phyloP scores from a whole-genome alignment of 2,888 invertebrate genomes.

The Magallana nippona region DNA sequence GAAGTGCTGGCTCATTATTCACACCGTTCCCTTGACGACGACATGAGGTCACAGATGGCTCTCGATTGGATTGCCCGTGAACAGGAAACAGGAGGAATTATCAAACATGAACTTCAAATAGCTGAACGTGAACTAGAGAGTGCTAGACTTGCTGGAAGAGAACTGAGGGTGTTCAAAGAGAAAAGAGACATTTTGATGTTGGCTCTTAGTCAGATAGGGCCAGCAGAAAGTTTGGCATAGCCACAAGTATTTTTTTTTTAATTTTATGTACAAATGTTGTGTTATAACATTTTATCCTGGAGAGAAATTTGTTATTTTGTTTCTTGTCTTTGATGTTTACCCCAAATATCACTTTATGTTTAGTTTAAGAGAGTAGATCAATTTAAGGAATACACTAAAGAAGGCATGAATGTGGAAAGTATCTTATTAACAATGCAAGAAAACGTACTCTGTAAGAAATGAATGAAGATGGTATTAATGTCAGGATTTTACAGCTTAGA shows the following conservation, averaged over 20 bases:
- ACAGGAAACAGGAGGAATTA: conserved; percentile 86
- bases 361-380: too few relatives aligned
- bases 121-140: conserved; percentile 93
- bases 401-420: too few relatives aligned
- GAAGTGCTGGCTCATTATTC: conserved; percentile 94
- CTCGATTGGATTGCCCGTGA: conserved; percentile 92
- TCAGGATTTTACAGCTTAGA: too few relatives aligned
- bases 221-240: conserved; percentile 72
- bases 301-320: background rate
- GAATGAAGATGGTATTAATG: too few relatives aligned
- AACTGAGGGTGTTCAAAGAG: conserved; percentile 95
- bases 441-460: too few relatives aligned
- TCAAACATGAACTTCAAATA: conserved; percentile 89
- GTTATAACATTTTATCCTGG: background rate
- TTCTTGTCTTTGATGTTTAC: background rate
- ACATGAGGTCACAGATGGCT: conserved; percentile 96
- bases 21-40: conserved; percentile 93
- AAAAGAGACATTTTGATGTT: conserved; percentile 95
- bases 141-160: conserved; percentile 92
- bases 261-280: background rate
- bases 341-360: background rate
- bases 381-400: too few relatives aligned
- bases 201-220: conserved; percentile 89
- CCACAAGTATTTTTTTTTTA: background rate
- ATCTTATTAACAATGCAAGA: too few relatives aligned